phyloP scores from a whole-genome alignment of 2,797 vertebrate genomes.

The Sebastes vulpes region DNA sequence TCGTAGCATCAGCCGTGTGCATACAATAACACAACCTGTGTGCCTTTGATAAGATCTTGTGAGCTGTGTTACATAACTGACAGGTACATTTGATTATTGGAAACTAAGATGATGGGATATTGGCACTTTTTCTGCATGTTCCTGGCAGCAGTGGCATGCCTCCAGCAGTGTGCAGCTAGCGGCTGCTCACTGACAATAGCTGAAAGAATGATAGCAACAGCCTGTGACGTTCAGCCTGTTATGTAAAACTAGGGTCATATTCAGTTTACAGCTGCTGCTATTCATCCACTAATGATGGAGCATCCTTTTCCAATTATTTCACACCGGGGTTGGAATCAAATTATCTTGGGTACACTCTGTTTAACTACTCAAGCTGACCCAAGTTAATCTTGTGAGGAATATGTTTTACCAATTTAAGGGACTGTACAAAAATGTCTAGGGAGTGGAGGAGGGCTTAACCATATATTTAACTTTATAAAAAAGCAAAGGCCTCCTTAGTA shows the following conservation, averaged over 20 bases:
- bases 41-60: not conserved
- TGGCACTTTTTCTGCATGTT: not conserved
- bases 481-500: not conserved
- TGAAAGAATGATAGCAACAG: not conserved
- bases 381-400: not conserved
- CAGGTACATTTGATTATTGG: not conserved
- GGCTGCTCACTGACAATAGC: not conserved
- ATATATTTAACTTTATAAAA: not conserved
- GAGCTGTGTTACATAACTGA: not conserved
- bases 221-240: not conserved
- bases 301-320: slow-evolving; percentile 7
- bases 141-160: not conserved
- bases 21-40: not conserved
- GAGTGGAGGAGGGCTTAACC: not conserved
- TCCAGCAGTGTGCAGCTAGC: not conserved
- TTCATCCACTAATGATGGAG: not conserved
- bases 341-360: not conserved
- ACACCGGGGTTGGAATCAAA: not conserved
- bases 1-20: not conserved
- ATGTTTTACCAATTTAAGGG: too few species aligned
- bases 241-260: not conserved
- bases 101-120: not conserved
- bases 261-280: not conserved
- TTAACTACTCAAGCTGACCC: not conserved
- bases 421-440: not conserved